Conservation (phyloP, 1,140 invertebrate genomes). For the Neodiprion fabricii region DNA sequence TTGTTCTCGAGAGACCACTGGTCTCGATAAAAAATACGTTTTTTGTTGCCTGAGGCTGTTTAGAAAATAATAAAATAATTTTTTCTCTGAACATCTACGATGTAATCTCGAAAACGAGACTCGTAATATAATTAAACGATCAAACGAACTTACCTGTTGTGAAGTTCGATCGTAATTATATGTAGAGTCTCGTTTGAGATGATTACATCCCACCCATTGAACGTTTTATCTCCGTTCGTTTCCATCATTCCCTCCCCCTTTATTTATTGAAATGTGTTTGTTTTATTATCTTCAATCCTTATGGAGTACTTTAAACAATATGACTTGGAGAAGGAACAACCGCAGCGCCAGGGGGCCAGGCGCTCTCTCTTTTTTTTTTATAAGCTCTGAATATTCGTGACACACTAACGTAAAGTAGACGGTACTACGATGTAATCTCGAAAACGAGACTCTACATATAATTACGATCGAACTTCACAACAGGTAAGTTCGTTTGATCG, state of each 20-base stretch:
- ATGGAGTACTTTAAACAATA: not conserved
- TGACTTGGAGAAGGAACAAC: not conserved
- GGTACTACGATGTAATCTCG: not conserved
- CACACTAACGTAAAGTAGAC: too few relatives aligned
- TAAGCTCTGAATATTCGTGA: too few relatives aligned
- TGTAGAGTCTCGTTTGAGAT: slow-evolving; percentile 9
- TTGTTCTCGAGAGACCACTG: not conserved
- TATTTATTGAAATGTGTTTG: not conserved
- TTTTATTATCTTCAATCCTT: not conserved
- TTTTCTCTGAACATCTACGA: slow-evolving; percentile 19
- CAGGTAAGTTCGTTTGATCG: too few relatives aligned
- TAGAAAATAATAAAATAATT: slow-evolving; percentile 7
- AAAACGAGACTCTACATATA: not conserved
- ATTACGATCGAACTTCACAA: too few relatives aligned
- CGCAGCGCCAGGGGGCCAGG: not conserved
- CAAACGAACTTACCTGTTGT: too few relatives aligned
- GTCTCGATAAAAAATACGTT: not conserved
- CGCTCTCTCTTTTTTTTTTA: too few relatives aligned
- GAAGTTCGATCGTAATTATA: too few relatives aligned
- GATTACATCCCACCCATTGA: slow-evolving; percentile 17
- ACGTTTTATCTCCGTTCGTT: not conserved
- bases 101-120: too few relatives aligned
- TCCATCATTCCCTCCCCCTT: not conserved
- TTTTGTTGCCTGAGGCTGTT: slow-evolving; percentile 13
- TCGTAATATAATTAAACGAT: too few relatives aligned